Base-by-base conservation (phyloP, 2,888 invertebrate species). In the Calameuta idolon region DNA sequence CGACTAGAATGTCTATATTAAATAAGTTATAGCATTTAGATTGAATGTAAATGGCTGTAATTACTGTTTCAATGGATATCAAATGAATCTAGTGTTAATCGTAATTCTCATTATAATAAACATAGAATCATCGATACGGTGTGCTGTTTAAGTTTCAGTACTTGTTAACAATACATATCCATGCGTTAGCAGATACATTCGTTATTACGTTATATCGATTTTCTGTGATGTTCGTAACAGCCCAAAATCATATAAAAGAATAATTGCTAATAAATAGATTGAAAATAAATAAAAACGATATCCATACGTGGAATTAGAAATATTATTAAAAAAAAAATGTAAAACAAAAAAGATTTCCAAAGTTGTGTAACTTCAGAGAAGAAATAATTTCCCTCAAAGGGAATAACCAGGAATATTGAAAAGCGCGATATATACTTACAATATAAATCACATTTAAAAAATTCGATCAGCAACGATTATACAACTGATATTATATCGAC, bases 1-100 rank as follows among this genome's bases (percentile, higher is more conserved):
- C 86, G 90, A 90, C 90, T 90, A 90, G 90, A 89, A 34, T 85
- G 85, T 79, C 81, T 78, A 79, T 81, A 80, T 80, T 82, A 79
- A 76, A 80, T 55, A 55, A 55, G 9, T 23, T 55, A 55, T 55
- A 55, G 55, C 55, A 55, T 23, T 55, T 55, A 55, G 55, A 23
- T 55, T 23, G 55, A 55, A 55, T 55, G 55, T 55, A 55, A 55
- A 55, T 55, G 9, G 23, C 9, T 23, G 55, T 23, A 23, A 55
- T 55, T 55, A 23, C 55, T 55, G 55, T 55, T 23, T 55, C 2
- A 55, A 55, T 55, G 55, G 23, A 55, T 55, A 55, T 55, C 23
- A 55, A 55, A 55, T 55, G 55, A 55, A 23, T 55, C 23, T 55
- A 55, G 23, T 55, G 2, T 23, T 9, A 55, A 55, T 55, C 2